Percentiles rank a stretch among this genome's conserved stretches.
Conservation (phyloP, 37 sponge, comb jelly and placozoan species). For the Oopsacas minuta region DNA sequence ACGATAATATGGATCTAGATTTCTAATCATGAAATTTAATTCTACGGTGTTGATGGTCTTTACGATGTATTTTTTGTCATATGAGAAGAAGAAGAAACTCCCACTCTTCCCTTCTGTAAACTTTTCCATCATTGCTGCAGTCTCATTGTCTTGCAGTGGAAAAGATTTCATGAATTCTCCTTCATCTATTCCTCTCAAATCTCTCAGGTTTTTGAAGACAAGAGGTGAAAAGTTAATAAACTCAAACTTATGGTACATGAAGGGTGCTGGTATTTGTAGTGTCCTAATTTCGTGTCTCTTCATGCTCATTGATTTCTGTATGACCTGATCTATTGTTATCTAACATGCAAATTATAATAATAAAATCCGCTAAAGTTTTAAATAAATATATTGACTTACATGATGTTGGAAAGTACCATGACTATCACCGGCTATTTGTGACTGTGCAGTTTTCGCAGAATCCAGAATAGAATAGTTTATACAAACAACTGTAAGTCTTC, state of each 20-base stretch:
- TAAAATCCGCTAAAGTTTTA: not conserved
- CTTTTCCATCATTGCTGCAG: constrained; percentile 65
- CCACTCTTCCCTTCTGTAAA: constrained; percentile 91
- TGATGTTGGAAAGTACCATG: not conserved
- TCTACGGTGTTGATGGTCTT: constrained; percentile 65
- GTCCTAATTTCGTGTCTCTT: not conserved
- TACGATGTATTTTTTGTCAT: constrained; percentile 64
- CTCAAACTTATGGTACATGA: constrained; percentile 29
- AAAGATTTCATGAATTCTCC: constrained; percentile 54
- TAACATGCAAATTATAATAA: not conserved
- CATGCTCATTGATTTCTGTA: not conserved
- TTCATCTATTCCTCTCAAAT: constrained; percentile 27
- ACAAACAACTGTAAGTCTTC: not conserved
- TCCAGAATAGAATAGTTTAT: not conserved
- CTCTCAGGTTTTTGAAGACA: constrained; percentile 47
- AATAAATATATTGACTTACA: not conserved
- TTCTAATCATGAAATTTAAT: constrained; percentile 36
- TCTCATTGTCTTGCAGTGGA: constrained; percentile 40
- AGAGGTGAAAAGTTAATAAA: constrained; percentile 61
- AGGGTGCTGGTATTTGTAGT: not conserved
- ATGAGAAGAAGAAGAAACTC: constrained; percentile 84
- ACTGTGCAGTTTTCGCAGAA: constrained; percentile 5
- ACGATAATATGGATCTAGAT: constrained; percentile 39
- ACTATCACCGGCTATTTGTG: not conserved
- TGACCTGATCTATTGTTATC: not conserved